phyloP scores from a whole-genome alignment of 2,888 invertebrate genomes.

The Euzophera pinguis region DNA sequence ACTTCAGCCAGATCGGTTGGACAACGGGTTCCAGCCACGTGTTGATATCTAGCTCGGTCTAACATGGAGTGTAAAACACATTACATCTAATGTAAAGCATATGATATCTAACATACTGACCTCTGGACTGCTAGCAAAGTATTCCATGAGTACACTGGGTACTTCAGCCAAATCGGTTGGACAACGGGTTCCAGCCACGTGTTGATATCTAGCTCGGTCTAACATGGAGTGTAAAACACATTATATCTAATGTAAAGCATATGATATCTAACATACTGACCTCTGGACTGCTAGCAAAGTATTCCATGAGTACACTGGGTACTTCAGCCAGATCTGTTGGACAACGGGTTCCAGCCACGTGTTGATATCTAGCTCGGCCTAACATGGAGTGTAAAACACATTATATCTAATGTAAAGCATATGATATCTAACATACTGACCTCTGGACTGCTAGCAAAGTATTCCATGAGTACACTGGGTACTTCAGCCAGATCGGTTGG shows the following conservation, averaged over 20 bases:
- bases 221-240: constrained; percentile 99
- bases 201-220: constrained; percentile 96
- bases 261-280: constrained; percentile 69
- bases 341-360: too few relatives aligned
- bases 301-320: constrained; percentile 99
- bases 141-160: constrained; percentile 99
- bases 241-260: constrained; percentile 99
- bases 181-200: too few relatives aligned
- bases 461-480: constrained; percentile 99
- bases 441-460: constrained; percentile 94
- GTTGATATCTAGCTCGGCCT: constrained; percentile 96
- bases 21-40: too few relatives aligned
- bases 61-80: constrained; percentile 99
- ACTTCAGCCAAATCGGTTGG: constrained; percentile 99
- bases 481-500: constrained; percentile 99
- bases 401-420: constrained; percentile 99
- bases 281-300: constrained; percentile 94
- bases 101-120: too few relatives aligned
- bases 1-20: constrained; percentile 99
- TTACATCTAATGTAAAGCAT: constrained; percentile 99
- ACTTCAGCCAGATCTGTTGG: constrained; percentile 99
- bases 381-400: constrained; percentile 99
- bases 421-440: constrained; percentile 69
- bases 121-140: constrained; percentile 94
- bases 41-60: constrained; percentile 96